Evolutionary conservation across 1,140 invertebrate genomes (phyloP).

Genomic region (Brachionus angularis): DNA sequence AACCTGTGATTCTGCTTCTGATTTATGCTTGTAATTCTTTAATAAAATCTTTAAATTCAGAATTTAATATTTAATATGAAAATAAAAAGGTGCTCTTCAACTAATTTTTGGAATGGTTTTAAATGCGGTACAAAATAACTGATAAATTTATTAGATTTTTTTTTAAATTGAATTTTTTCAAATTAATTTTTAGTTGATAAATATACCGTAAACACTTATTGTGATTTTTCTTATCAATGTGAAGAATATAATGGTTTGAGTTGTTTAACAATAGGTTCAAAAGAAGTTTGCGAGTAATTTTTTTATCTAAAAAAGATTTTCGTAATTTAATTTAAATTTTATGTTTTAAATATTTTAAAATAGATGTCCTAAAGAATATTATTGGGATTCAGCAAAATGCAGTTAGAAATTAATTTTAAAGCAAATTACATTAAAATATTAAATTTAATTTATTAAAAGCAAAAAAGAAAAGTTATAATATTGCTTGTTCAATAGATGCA

Average conservation of each 20-base stretch:
- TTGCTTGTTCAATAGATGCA: neutral
- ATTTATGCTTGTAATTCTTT: slow-evolving; percentile 24
- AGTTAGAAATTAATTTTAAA: neutral
- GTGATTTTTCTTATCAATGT: slow-evolving; percentile 16
- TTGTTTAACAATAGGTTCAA: neutral
- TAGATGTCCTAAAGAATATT: neutral
- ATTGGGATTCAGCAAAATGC: slow-evolving; percentile 12
- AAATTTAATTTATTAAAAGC: neutral
- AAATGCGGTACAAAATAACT: slow-evolving; percentile 3
- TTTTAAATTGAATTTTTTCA: neutral
- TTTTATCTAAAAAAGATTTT: neutral
- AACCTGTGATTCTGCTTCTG: neutral
- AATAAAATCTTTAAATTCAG: neutral
- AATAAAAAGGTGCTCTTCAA: slow-evolving; percentile 1
- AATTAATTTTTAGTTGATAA: neutral
- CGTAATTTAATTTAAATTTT: neutral
- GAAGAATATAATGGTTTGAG: slow-evolving; percentile 24
- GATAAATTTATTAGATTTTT: neutral
- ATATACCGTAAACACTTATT: slow-evolving; percentile 12
- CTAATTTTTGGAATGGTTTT: slow-evolving; percentile 14
- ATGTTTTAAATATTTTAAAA: neutral
- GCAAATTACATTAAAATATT: neutral
- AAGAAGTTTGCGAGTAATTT: neutral
- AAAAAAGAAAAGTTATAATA: neutral
- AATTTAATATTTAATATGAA: neutral